A percentile compares a stretch with the other conserved stretches of the same genome.
Evolutionary conservation across 1,140 invertebrate genomes (phyloP).

Genomic region (Drosophila jambulina): DNA sequence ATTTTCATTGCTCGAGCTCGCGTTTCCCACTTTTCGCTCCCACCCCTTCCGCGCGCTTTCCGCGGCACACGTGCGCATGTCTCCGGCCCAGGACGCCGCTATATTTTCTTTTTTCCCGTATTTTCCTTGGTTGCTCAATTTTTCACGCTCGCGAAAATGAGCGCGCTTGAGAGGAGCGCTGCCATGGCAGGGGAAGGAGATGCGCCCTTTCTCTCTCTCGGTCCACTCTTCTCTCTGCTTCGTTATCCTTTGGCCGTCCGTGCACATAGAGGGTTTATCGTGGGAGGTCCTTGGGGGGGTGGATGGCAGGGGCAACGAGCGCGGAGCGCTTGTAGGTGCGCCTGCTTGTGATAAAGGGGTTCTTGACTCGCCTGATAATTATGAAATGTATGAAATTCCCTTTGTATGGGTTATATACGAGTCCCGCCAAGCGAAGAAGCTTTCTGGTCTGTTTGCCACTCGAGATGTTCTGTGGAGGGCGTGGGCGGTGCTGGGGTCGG

Average conservation of each 20-base stretch:
- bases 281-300: conserved; percentile 2
- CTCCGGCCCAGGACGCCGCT: conserved; percentile 59
- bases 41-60: conserved; percentile 42
- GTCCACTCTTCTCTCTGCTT: conserved; percentile 34
- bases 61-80: conserved; percentile 76
- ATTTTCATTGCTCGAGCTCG: conserved; percentile 46
- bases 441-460: conserved; percentile 61
- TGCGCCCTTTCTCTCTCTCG: conserved; percentile 18
- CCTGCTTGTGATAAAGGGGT: conserved; percentile 76
- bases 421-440: conserved; percentile 19
- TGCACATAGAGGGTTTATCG: conserved; percentile 28
- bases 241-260: conserved; percentile 50
- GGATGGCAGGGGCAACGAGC: conserved; percentile 6
- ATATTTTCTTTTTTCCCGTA: conserved; percentile 57
- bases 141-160: conserved; percentile 83
- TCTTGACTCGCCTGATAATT: conserved; percentile 79
- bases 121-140: conserved; percentile 60
- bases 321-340: conserved; percentile 60
- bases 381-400: conserved; percentile 78
- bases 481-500: not conserved
- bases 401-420: conserved; percentile 76
- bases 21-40: conserved; percentile 43
- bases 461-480: conserved; percentile 39
- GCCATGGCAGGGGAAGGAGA: conserved; percentile 9
- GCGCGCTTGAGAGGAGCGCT: conserved; percentile 39